A percentile compares a stretch with the other conserved stretches of the same genome.
Conservation (phyloP, 2,888 invertebrate genomes). For the Cataglyphis albicans region DNA sequence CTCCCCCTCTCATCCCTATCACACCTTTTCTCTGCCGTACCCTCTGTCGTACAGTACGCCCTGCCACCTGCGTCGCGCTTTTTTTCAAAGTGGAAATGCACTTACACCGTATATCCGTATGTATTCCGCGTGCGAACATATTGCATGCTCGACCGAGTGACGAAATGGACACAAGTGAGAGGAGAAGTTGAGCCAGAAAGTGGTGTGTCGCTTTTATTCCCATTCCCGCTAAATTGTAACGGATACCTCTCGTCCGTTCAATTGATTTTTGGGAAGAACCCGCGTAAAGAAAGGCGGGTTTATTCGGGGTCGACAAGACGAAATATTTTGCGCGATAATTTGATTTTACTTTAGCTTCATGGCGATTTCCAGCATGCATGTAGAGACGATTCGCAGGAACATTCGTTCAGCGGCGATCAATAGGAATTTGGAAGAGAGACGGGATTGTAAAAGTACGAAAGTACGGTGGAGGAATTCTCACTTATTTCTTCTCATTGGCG, state of each 20-base stretch:
- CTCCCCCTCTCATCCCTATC: background rate
- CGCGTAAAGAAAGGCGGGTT: background rate
- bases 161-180: constrained; percentile 40
- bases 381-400: background rate
- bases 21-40: background rate
- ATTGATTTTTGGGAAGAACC: constrained; percentile 9
- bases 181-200: constrained; percentile 17
- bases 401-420: constrained; percentile 2
- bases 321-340: background rate
- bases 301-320: background rate
- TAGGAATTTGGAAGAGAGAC: background rate
- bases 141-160: constrained; percentile 46
- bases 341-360: background rate
- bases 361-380: background rate
- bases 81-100: constrained; percentile 50
- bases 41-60: constrained; percentile 4
- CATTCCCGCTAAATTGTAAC: constrained; percentile 14
- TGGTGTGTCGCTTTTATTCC: constrained; percentile 40
- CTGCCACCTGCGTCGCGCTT: constrained; percentile 55
- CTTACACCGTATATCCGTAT: constrained; percentile 33
- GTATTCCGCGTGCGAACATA: constrained; percentile 25
- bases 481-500: constrained; percentile 13
- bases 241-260: constrained; percentile 3
- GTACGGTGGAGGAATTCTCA: background rate
- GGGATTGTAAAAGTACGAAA: background rate